Evolutionary conservation across 1,140 invertebrate species (phyloP), one percentile per base, ranked within the genome.

Genomic region (Varroa destructor): DNA sequence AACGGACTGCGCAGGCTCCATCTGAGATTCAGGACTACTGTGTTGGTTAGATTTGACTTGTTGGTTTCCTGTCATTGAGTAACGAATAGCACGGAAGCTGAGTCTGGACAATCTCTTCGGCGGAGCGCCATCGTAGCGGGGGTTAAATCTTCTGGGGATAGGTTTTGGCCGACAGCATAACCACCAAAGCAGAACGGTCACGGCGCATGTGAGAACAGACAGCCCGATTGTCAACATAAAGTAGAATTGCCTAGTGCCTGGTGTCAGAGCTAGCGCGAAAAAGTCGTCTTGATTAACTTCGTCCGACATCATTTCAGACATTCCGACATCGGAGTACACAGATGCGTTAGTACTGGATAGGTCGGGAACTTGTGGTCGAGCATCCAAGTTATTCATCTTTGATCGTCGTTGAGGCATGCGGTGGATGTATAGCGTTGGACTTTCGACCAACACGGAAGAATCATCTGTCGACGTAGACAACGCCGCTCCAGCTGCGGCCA

Each of bases 351-450:
- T 37, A 8, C 46, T 51, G 3, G 46, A 51, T 8, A 51, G 4
- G 46, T 51, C 46, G 1, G 37, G 36, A 25, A 67, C 46, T 40
- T 67, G 61, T 43, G 61, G 40, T 25, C 61, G 40, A 4, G 40
- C 61, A n/a, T 67, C 61, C 1, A 67, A 37, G 40, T 67, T 67
- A 8, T 67, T 67, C 61, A 67, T 67, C 46, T 46, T 67, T 2
- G 61, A 67, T 1, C 61, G 61, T 67, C 61, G 10, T 46, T 67
- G 61, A 67, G 61, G 61, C 61, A 46, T 43, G 40, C 61, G 61
- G 36, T 67, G 40, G 5, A 67, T 46, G 61, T 67, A 67, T 12
- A 67, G 37, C 14, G 46, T 10, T 46, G 61, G 40, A 40, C 61
- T 67, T 12, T 46, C 46, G 46, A 51, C 46, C 8, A 51, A 8